Percentiles rank a stretch among this genome's conserved stretches.
phyloP scores from a whole-genome alignment of 2,113 vertebrate genomes.

The Chaetops frenatus region DNA sequence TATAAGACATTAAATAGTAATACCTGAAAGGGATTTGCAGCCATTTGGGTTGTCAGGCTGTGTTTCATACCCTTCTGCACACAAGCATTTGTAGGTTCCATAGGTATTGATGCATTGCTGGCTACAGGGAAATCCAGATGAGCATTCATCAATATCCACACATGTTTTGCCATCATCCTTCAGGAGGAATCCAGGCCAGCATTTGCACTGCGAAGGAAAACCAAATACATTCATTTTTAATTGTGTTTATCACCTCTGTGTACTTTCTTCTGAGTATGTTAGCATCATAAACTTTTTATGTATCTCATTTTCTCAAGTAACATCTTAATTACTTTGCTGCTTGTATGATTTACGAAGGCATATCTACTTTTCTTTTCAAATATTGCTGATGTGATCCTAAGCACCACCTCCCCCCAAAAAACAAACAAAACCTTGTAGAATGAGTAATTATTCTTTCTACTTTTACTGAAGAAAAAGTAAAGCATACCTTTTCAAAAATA shows the following conservation, averaged over 20 bases:
- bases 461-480: neutral
- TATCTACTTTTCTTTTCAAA: neutral
- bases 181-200: slow-evolving; percentile 95
- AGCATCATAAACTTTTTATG: neutral
- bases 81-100: slow-evolving; percentile 92
- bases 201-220: slow-evolving; percentile 85
- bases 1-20: neutral
- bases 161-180: slow-evolving; percentile 97
- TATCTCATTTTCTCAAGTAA: neutral
- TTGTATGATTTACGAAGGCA: neutral
- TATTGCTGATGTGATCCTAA: neutral
- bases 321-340: neutral
- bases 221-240: neutral
- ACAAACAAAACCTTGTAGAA: neutral
- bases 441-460: neutral
- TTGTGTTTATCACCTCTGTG: neutral
- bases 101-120: slow-evolving; percentile 97
- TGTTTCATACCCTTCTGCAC: slow-evolving; percentile 89
- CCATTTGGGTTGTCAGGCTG: slow-evolving; percentile 82
- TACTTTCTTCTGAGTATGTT: neutral
- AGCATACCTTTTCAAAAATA: neutral
- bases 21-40: slow-evolving; percentile 95
- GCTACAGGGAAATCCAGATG: slow-evolving; percentile 90
- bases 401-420: neutral
- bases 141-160: slow-evolving; percentile 92